phyloP scores from a whole-genome alignment of 1,140 invertebrate genomes.

The Oncopeltus fasciatus region DNA sequence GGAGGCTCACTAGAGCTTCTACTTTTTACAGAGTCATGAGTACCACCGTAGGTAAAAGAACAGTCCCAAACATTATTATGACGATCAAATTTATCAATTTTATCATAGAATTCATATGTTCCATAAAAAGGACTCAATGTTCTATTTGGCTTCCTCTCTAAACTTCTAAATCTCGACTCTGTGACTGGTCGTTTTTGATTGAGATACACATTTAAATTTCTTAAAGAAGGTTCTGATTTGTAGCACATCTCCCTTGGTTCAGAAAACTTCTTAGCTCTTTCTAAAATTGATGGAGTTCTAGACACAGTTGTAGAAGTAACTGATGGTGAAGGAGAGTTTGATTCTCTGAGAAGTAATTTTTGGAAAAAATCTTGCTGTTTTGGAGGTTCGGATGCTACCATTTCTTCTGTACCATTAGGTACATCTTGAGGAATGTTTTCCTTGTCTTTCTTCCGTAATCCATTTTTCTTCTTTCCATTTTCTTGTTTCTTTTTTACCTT shows the following conservation, averaged over 20 bases:
- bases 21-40: conserved; percentile 29
- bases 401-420: neutral
- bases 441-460: conserved; percentile 25
- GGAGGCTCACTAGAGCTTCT: conserved; percentile 36
- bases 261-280: conserved; percentile 43
- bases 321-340: conserved; percentile 24
- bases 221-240: conserved; percentile 38
- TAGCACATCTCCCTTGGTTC: conserved; percentile 16
- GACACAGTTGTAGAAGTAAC: conserved; percentile 25
- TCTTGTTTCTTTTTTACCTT: conserved; percentile 22
- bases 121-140: conserved; percentile 32
- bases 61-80: conserved; percentile 26
- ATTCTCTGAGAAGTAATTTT: conserved; percentile 45
- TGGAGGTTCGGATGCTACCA: conserved; percentile 32
- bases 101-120: conserved; percentile 28
- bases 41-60: conserved; percentile 19
- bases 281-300: conserved; percentile 38
- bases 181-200: conserved; percentile 51
- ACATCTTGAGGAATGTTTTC: conserved; percentile 16
- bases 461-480: conserved; percentile 19
- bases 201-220: conserved; percentile 45
- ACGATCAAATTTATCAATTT: conserved; percentile 32
- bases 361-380: conserved; percentile 43
- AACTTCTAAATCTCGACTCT: conserved; percentile 50
- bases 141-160: conserved; percentile 38